Evolutionary conservation across 2,888 invertebrate genomes (phyloP).

Genomic region (Heterodera filipjevi): DNA sequence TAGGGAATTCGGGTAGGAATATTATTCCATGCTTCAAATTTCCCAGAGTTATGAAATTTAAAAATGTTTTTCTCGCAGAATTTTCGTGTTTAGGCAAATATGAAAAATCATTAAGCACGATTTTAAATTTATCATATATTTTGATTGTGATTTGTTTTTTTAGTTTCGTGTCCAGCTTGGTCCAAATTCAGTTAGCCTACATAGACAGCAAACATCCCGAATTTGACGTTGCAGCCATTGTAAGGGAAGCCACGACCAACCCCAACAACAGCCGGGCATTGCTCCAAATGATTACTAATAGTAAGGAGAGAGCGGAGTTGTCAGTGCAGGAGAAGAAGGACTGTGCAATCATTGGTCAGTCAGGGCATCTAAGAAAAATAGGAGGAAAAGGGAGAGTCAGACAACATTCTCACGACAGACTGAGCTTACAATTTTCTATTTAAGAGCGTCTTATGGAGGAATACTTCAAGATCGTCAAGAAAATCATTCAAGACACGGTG

Average conservation of each 20-base stretch:
- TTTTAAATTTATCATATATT: too few species aligned
- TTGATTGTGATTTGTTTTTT: too few species aligned
- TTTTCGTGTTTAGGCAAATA: too few species aligned
- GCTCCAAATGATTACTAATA: too few species aligned
- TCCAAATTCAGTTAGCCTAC: constrained; percentile 94
- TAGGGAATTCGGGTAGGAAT: too few species aligned
- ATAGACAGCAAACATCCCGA: constrained; percentile 99
- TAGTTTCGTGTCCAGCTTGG: constrained; percentile 92
- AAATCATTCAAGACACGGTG: constrained; percentile 93
- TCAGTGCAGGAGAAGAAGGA: constrained; percentile 60
- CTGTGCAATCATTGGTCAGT: constrained; percentile 57
- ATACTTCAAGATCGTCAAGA: constrained; percentile 96
- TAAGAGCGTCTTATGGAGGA: constrained; percentile 93
- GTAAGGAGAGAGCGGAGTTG: too few species aligned
- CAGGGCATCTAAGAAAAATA: neutral
- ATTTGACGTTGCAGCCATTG: constrained; percentile 90
- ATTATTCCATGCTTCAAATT: too few species aligned
- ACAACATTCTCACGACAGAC: constrained; percentile 51
- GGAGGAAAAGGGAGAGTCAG: neutral
- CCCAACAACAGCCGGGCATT: too few species aligned
- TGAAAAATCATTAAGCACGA: too few species aligned
- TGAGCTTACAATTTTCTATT: constrained; percentile 50
- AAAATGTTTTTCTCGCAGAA: too few species aligned
- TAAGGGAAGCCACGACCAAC: constrained; percentile 75
- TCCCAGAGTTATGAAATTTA: too few species aligned